Evolutionary conservation across 2,113 vertebrate species (phyloP).

Genomic region (Aspidoscelis tigris): DNA sequence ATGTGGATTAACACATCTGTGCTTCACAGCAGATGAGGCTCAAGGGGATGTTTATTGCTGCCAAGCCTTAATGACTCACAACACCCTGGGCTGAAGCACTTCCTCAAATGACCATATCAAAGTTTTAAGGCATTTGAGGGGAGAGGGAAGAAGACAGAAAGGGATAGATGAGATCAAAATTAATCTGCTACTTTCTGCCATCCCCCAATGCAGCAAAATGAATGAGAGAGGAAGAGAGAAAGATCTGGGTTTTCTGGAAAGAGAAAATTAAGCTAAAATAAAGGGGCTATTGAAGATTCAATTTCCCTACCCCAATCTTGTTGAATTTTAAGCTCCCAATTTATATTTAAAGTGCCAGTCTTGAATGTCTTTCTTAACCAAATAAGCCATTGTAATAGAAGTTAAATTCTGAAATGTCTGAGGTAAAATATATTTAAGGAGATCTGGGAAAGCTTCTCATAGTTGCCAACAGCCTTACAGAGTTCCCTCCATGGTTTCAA

Average conservation of each 20-base stretch:
- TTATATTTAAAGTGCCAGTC: background rate
- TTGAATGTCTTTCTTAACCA: background rate
- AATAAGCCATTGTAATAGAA: background rate
- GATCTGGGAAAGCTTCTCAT: background rate
- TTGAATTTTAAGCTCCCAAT: slow-evolving; percentile 36
- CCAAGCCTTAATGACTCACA: slow-evolving; percentile 60
- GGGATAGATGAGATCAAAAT: slow-evolving; percentile 46
- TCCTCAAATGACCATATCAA: slow-evolving; percentile 58
- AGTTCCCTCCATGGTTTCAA: no score
- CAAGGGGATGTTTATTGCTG: slow-evolving; percentile 63
- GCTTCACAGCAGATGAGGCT: slow-evolving; percentile 53
- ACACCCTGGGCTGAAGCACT: slow-evolving; percentile 45
- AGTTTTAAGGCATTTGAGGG: slow-evolving; percentile 68
- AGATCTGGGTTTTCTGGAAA: slow-evolving; percentile 2
- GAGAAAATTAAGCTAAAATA: slow-evolving; percentile 27
- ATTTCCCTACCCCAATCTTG: slow-evolving; percentile 23
- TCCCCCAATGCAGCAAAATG: background rate
- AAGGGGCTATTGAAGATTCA: slow-evolving; percentile 12
- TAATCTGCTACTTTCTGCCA: slow-evolving; percentile 39
- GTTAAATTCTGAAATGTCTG: background rate
- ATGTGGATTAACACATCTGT: slow-evolving; percentile 68
- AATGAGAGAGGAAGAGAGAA: background rate
- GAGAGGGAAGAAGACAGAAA: background rate
- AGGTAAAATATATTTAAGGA: background rate
- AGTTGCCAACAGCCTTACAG: background rate